Conservation (phyloP, 2,888 invertebrate species). For the Syrphus vitripennis region DNA sequence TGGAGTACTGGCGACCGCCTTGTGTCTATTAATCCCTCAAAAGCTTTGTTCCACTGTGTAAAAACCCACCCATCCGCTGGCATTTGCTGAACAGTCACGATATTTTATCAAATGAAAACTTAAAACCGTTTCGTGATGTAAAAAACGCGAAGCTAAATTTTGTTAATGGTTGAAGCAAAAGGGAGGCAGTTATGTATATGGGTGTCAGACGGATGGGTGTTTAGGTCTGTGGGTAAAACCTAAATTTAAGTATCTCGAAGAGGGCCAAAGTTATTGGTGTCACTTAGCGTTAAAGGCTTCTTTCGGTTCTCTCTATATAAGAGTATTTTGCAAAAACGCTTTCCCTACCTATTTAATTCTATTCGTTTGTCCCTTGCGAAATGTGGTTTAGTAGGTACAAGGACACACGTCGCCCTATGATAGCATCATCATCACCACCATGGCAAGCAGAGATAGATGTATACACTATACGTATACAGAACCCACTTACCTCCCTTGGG, state of each 20-base stretch:
- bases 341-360: conserved; percentile 52
- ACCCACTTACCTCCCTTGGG: neutral
- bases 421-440: conserved; percentile 37
- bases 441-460: neutral
- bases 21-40: conserved; percentile 6
- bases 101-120: conserved; percentile 12
- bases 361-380: conserved; percentile 59
- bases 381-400: conserved; percentile 68
- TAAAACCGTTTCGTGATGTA: neutral
- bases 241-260: conserved; percentile 22
- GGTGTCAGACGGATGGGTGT: neutral
- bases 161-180: neutral
- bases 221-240: neutral
- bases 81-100: neutral
- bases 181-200: neutral
- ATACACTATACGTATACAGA: neutral
- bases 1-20: neutral
- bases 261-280: conserved; percentile 32
- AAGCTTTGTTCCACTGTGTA: neutral
- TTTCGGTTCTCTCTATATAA: neutral
- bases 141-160: neutral
- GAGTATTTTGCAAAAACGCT: conserved; percentile 14
- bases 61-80: neutral
- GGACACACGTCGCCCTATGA: conserved; percentile 57
- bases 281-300: conserved; percentile 23